These are phyloP conservation scores for Cladopsammia gracilis DNA, from an alignment of 64 coral and sea anemone species.

Conservation along the genomic window DNA sequence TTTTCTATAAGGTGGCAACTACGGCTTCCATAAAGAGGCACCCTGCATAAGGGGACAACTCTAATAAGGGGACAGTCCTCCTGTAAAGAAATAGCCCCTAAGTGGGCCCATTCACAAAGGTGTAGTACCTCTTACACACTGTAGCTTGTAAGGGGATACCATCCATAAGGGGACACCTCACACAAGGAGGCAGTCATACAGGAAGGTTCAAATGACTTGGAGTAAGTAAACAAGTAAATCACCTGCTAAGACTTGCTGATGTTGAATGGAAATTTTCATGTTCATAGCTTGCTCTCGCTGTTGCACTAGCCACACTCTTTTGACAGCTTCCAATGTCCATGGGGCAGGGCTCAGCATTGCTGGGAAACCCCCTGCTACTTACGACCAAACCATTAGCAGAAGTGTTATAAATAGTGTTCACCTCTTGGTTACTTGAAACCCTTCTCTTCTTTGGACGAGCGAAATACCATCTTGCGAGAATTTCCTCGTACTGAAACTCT, in stretches of 20 bases:
- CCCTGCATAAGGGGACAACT: not conserved
- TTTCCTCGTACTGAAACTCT: constrained; percentile 89
- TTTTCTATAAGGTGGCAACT: not conserved
- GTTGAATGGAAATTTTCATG: not conserved
- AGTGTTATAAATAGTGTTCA: no score
- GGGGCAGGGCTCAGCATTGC: not conserved
- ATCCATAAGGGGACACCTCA: not conserved
- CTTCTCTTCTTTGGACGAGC: constrained; percentile 32
- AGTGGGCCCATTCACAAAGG: not conserved
- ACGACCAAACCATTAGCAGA: not conserved
- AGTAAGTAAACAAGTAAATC: not conserved
- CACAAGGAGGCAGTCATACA: no score
- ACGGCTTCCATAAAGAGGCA: not conserved
- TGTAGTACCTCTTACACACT: no score
- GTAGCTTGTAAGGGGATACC: not conserved
- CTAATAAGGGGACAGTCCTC: no score
- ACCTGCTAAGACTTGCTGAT: not conserved
- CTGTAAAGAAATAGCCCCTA: not conserved
- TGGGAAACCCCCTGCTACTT: not conserved
- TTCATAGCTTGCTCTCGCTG: no score
- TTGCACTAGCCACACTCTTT: not conserved
- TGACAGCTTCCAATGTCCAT: constrained; percentile 78
- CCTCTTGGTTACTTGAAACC: not conserved
- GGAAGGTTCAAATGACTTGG: no score
- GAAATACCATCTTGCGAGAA: constrained; percentile 80